These are phyloP conservation scores for Tribolium freemani DNA, from an alignment of 2,888 invertebrate genomes.

Conservation along the genomic window DNA sequence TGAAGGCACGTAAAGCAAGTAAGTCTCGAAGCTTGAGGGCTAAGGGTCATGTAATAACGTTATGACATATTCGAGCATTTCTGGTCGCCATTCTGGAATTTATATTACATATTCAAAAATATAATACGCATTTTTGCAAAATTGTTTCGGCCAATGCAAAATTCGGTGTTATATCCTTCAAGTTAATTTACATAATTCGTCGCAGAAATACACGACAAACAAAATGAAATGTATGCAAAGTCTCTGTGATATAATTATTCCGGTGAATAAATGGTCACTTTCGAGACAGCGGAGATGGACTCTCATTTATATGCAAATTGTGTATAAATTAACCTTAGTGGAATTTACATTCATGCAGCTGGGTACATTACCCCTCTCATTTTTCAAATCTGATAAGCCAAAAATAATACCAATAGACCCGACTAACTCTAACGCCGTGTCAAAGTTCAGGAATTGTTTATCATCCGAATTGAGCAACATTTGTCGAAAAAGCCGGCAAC, in stretches of 20 bases:
- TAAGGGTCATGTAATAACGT: constrained; percentile 50
- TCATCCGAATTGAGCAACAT: background rate
- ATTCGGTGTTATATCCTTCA: constrained; percentile 32
- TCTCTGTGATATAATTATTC: constrained; percentile 59
- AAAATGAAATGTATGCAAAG: constrained; percentile 57
- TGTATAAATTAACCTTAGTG: constrained; percentile 59
- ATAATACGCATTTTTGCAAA: constrained; percentile 45
- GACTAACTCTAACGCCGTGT: background rate
- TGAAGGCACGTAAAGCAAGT: constrained; percentile 49
- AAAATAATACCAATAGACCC: background rate
- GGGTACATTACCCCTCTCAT: background rate
- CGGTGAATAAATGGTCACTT: constrained; percentile 60
- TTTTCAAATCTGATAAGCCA: constrained; percentile 7
- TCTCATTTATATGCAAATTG: constrained; percentile 63
- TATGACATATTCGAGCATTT: constrained; percentile 53
- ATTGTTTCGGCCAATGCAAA: constrained; percentile 7
- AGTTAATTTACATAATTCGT: constrained; percentile 45
- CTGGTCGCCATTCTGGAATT: constrained; percentile 49
- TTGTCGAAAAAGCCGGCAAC: constrained; percentile 14
- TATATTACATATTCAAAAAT: constrained; percentile 54
- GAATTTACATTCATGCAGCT: constrained; percentile 56
- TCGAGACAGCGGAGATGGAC: constrained; percentile 55
- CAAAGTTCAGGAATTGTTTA: constrained; percentile 12
- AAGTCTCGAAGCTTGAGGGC: constrained; percentile 44
- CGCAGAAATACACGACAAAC: constrained; percentile 41